Percentiles rank a stretch among this genome's conserved stretches.
Conservation (phyloP, 2,113 vertebrate species). For the Menidia beryllina region DNA sequence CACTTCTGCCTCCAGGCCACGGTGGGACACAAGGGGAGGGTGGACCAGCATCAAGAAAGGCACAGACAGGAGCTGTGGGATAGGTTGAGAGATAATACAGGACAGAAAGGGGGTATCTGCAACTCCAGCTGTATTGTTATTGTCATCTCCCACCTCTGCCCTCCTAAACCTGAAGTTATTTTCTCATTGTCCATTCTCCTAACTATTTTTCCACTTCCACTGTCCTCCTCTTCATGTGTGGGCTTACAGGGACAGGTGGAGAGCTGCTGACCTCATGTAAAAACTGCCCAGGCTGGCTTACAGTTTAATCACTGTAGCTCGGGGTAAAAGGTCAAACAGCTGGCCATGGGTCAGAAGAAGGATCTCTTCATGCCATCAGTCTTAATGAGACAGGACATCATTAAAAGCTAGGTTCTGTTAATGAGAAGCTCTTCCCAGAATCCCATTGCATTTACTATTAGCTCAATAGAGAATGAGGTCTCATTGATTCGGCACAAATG, state of each 20-base stretch:
- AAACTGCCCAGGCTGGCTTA: conserved; percentile 27
- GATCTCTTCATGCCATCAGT: conserved; percentile 74
- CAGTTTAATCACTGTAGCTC: conserved; percentile 61
- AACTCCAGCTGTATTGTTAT: conserved; percentile 30
- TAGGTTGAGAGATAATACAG: conserved; percentile 55
- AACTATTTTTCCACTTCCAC: background rate
- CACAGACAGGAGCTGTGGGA: conserved; percentile 28
- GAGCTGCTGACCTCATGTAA: conserved; percentile 9
- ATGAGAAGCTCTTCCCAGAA: conserved; percentile 56
- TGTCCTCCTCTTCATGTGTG: conserved; percentile 25
- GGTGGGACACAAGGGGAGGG: conserved; percentile 32
- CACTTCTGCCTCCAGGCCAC: conserved; percentile 60
- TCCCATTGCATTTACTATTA: conserved; percentile 50
- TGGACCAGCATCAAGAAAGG: conserved; percentile 6
- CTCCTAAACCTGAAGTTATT: conserved; percentile 5
- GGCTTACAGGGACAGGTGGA: conserved; percentile 48
- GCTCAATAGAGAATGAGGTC: conserved; percentile 54
- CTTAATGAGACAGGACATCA: conserved; percentile 74
- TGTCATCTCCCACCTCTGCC: background rate
- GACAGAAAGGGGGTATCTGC: conserved; percentile 21
- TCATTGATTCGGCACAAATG: conserved; percentile 61
- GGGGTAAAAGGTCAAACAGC: conserved; percentile 63
- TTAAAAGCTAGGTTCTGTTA: conserved; percentile 75
- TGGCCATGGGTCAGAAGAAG: conserved; percentile 40
- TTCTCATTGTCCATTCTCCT: background rate